Conservation (phyloP, 2,113 vertebrate genomes). For the Dendropsophus ebraccatus region DNA sequence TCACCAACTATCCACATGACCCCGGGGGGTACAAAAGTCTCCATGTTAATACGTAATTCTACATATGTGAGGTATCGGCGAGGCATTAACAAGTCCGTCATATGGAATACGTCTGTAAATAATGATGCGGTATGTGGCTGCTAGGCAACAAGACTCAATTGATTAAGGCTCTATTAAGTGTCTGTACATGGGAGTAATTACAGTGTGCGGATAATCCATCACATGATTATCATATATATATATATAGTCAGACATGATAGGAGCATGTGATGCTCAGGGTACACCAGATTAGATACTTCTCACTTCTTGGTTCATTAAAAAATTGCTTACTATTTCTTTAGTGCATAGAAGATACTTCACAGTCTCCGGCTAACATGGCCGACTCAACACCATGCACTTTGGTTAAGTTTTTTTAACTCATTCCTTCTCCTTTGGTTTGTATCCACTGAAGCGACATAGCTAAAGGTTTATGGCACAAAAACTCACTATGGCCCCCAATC, state of each 20-base stretch:
- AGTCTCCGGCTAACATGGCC: background rate
- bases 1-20: background rate
- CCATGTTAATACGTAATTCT: background rate
- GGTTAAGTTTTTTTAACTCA: background rate
- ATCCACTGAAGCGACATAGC: too few relatives aligned
- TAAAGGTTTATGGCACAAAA: too few relatives aligned
- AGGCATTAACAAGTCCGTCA: background rate
- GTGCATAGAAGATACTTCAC: background rate
- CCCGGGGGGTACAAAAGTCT: background rate
- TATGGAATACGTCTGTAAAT: background rate
- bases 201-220: background rate
- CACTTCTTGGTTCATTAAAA: background rate
- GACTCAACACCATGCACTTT: background rate
- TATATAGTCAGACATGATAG: background rate
- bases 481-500: too few relatives aligned
- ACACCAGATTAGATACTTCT: background rate
- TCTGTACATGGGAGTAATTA: conserved; percentile 8
- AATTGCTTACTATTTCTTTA: background rate
- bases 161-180: conserved; percentile 1
- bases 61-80: background rate
- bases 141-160: conserved; percentile 15
- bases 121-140: conserved; percentile 6
- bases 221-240: background rate
- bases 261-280: background rate
- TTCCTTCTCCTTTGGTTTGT: background rate